Conservation (phyloP, 2,113 vertebrate species). For the Abramis brama region DNA sequence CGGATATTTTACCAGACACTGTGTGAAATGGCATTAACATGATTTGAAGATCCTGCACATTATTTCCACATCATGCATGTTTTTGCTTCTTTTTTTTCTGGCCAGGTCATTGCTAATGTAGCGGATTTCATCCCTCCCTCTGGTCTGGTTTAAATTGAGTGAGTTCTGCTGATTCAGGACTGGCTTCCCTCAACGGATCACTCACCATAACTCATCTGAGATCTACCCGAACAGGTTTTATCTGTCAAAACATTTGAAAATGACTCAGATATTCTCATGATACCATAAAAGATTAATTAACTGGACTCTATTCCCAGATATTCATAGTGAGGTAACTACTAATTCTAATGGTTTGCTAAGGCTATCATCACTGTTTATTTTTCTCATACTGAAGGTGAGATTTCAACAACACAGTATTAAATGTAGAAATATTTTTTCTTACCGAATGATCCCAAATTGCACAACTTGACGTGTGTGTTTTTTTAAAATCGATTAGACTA, state of each 20-base stretch:
- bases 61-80: conserved; percentile 10
- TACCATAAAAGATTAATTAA: conserved; percentile 1
- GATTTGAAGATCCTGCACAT: conserved; percentile 24
- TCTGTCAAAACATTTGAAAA: not conserved
- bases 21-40: conserved; percentile 16
- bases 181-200: not conserved
- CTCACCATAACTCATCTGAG: not conserved
- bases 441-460: not conserved
- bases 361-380: not conserved
- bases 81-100: not conserved
- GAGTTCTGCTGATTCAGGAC: not conserved
- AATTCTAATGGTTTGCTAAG: not conserved
- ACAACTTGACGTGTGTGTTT: too few species aligned
- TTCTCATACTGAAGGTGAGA: not conserved
- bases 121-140: not conserved
- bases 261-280: not conserved
- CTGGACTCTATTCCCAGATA: not conserved
- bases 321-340: not conserved
- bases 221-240: not conserved
- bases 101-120: conserved; percentile 1
- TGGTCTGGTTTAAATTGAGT: not conserved
- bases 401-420: not conserved
- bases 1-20: conserved; percentile 2
- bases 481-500: too few species aligned
- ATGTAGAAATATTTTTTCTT: not conserved